Percentiles rank a stretch among this genome's conserved stretches.
Conservation (phyloP, 1,140 invertebrate genomes). For the Cepaea nemoralis region DNA sequence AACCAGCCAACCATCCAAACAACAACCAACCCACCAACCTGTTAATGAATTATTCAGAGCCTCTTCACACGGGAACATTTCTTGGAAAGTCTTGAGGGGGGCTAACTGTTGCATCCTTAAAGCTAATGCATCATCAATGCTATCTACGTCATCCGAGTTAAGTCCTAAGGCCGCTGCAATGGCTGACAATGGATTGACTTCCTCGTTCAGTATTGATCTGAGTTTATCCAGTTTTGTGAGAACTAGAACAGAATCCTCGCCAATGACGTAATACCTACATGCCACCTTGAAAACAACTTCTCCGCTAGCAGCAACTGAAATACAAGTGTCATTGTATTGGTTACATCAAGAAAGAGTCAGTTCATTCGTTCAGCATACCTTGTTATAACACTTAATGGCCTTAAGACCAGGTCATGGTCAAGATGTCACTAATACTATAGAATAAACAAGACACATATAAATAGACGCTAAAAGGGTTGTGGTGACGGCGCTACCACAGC, state of each 20-base stretch:
- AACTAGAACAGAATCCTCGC: background rate
- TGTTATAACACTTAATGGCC: too few species aligned
- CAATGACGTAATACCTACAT: background rate
- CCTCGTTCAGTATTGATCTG: background rate
- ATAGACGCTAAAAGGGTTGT: too few species aligned
- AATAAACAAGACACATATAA: too few species aligned
- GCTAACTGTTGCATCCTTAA: background rate
- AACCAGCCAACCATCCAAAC: too few species aligned
- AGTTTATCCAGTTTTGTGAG: background rate
- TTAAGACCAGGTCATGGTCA: too few species aligned
- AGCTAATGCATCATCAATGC: background rate
- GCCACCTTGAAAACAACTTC: background rate
- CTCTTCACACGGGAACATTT: background rate
- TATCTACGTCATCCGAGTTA: background rate
- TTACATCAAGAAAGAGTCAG: too few species aligned
- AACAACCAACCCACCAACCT: background rate
- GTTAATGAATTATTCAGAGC: background rate
- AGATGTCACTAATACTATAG: too few species aligned
- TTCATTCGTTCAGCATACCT: too few species aligned
- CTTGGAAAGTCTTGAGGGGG: background rate
- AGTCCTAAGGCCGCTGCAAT: background rate
- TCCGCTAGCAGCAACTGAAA: background rate
- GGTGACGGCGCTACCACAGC: too few species aligned
- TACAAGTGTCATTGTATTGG: background rate
- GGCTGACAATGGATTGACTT: background rate